Percentiles rank a stretch among this genome's conserved stretches.
Evolutionary conservation across 2,797 vertebrate genomes (phyloP).

Genomic region (Helicolenus hilgendorfi): DNA sequence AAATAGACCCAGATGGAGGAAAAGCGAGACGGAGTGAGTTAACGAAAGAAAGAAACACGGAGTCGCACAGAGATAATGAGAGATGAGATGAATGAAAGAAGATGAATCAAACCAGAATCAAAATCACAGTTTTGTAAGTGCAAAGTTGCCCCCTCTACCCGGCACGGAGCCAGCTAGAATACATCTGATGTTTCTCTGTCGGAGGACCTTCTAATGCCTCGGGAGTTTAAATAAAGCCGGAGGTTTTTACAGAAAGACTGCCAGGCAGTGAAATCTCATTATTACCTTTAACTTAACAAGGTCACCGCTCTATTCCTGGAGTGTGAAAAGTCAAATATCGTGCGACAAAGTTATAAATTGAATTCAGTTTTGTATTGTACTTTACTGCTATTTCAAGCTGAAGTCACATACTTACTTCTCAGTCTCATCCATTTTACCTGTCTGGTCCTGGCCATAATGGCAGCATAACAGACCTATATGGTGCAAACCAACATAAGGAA

Average conservation of each 20-base stretch:
- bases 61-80: background rate
- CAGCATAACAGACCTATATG: background rate
- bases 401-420: background rate
- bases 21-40: background rate
- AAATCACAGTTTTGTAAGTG: constrained; percentile 27
- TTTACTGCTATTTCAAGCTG: background rate
- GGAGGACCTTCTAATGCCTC: constrained; percentile 31
- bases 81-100: background rate
- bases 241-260: constrained; percentile 57
- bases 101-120: background rate
- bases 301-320: constrained; percentile 71
- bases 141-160: background rate
- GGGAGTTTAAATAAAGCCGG: constrained; percentile 78
- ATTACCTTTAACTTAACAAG: constrained; percentile 77
- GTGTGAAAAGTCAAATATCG: constrained; percentile 51
- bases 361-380: background rate
- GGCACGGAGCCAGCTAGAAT: background rate
- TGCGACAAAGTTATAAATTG: background rate
- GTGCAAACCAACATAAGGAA: background rate
- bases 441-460: background rate
- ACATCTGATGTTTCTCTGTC: constrained; percentile 39
- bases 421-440: too few relatives aligned
- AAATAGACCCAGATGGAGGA: background rate
- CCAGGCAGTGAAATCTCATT: constrained; percentile 74
- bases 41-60: background rate